These are phyloP conservation scores for Heterocephalus glaber DNA, from an alignment of 2,113 vertebrate species.

Conservation along the genomic window DNA sequence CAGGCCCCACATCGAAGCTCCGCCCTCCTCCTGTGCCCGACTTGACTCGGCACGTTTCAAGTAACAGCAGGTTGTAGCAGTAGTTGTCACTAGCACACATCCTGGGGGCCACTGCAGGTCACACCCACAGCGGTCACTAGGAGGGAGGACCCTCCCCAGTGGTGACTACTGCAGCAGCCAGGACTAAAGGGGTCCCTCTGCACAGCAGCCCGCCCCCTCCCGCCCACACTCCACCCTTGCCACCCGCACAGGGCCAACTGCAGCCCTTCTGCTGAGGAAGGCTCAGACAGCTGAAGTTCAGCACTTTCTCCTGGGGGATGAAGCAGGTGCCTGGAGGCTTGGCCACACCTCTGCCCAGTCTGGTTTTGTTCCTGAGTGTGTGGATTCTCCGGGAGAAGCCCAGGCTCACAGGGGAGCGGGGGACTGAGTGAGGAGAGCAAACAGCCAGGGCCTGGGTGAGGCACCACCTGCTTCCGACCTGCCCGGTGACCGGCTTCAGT, in stretches of 20 bases:
- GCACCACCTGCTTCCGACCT: no score
- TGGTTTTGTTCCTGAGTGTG: not conserved
- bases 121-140: not conserved
- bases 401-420: not conserved
- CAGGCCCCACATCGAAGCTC: not conserved
- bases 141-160: not conserved
- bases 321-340: not conserved
- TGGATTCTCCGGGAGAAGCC: not conserved
- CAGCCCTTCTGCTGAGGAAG: not conserved
- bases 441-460: not conserved
- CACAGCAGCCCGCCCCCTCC: not conserved
- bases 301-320: not conserved
- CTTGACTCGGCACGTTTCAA: not conserved
- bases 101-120: constrained; percentile 33
- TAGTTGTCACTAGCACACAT: constrained; percentile 1
- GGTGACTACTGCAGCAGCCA: not conserved
- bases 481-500: not conserved
- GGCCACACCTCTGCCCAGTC: not conserved
- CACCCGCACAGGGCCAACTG: not conserved
- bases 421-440: not conserved
- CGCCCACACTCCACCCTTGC: fast-evolving
- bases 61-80: constrained; percentile 38
- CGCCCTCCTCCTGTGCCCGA: not conserved
- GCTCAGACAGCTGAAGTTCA: not conserved
- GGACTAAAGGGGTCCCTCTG: not conserved